Conservation (phyloP, 2,797 vertebrate species). For the Ammospiza maritima region DNA sequence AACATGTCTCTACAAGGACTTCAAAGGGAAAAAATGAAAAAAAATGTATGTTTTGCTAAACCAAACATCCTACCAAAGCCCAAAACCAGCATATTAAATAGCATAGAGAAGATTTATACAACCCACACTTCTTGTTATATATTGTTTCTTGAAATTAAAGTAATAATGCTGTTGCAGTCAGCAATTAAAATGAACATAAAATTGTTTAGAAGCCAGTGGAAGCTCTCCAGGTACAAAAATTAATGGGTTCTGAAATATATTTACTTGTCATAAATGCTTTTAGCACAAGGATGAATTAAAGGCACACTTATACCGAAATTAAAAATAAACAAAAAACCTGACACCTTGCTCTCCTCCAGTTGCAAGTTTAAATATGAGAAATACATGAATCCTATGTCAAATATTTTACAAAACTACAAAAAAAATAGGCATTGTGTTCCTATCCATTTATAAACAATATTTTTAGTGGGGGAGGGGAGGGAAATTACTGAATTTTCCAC, state of each 20-base stretch:
- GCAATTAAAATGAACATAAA: neutral
- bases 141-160: neutral
- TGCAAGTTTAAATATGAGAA: neutral
- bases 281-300: neutral
- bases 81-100: neutral
- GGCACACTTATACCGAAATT: neutral
- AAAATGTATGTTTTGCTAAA: neutral
- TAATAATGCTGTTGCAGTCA: neutral
- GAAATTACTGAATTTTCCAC: neutral
- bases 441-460: neutral
- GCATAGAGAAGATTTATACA: neutral
- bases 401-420: neutral
- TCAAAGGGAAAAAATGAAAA: neutral
- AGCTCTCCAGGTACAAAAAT: neutral
- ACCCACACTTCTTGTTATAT: neutral
- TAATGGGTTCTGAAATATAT: neutral
- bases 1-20: neutral
- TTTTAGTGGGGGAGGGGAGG: accelerated
- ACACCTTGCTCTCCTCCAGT: neutral
- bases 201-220: neutral
- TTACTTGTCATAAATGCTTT: neutral
- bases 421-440: neutral
- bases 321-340: neutral
- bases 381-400: neutral
- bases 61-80: neutral